These are phyloP conservation scores for Pseudonaja textilis DNA, from an alignment of 2,113 vertebrate genomes.

Conservation along the genomic window DNA sequence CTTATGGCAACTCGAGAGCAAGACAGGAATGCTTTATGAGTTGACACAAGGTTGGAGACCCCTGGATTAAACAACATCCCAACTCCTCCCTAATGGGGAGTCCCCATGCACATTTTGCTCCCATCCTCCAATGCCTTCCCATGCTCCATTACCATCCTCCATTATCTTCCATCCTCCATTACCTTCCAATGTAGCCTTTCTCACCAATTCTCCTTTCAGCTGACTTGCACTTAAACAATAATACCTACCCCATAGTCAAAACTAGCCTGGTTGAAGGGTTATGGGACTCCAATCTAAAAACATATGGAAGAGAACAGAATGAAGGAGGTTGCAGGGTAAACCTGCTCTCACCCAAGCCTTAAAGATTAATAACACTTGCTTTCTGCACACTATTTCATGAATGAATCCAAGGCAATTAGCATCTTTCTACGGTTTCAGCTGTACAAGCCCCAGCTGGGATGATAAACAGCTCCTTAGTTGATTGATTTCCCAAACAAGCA, in stretches of 20 bases:
- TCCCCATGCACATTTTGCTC: not conserved
- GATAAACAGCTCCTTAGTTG: slow-evolving; percentile 22
- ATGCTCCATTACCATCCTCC: no score
- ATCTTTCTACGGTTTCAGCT: slow-evolving; percentile 4
- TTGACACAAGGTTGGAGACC: no score
- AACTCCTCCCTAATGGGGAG: not conserved
- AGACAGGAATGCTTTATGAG: no score
- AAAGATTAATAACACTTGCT: not conserved
- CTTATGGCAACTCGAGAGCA: no score
- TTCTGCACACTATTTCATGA: slow-evolving; percentile 26
- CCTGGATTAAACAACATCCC: not conserved
- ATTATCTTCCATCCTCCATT: no score
- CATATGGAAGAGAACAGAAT: not conserved
- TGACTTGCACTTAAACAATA: not conserved
- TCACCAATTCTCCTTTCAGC: not conserved
- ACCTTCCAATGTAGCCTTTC: not conserved
- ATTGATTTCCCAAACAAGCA: slow-evolving; percentile 55
- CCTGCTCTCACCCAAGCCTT: not conserved
- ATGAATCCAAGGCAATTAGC: slow-evolving; percentile 48
- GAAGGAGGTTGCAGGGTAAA: not conserved
- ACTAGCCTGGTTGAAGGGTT: not conserved
- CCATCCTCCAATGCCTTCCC: no score
- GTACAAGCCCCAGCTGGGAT: slow-evolving; percentile 53
- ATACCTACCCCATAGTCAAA: not conserved
- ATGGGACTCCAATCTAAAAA: not conserved